phyloP scores from a whole-genome alignment of 2,797 vertebrate species.

The Sebastes itinus region DNA sequence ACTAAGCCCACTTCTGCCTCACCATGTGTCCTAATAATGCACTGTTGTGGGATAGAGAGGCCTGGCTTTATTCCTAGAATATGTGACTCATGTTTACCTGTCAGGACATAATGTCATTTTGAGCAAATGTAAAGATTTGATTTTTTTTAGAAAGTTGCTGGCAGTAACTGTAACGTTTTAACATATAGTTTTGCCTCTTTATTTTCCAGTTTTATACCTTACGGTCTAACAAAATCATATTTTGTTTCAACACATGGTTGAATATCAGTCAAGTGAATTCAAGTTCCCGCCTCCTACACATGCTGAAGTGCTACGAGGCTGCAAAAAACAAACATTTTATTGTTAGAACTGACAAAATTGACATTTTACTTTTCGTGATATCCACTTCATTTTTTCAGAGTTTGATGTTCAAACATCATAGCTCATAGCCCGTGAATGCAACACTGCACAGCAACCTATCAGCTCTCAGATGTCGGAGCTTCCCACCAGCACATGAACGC shows the following conservation, averaged over 20 bases:
- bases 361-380: background rate
- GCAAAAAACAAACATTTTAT: background rate
- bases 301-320: background rate
- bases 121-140: background rate
- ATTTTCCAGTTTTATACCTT: background rate
- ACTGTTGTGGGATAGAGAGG: background rate
- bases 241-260: background rate
- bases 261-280: background rate
- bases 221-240: background rate
- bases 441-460: background rate
- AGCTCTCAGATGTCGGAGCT: background rate
- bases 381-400: background rate
- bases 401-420: background rate
- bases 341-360: background rate
- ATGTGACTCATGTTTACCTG: background rate
- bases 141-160: background rate
- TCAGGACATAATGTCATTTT: background rate
- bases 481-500: background rate
- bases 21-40: background rate
- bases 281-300: background rate
- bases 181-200: background rate
- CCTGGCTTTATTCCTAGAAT: background rate
- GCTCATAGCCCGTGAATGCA: background rate
- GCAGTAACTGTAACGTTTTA: background rate
- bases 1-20: slow-evolving; percentile 21